phyloP scores from a whole-genome alignment of 1,140 invertebrate genomes.

The Metaphire vulgaris region DNA sequence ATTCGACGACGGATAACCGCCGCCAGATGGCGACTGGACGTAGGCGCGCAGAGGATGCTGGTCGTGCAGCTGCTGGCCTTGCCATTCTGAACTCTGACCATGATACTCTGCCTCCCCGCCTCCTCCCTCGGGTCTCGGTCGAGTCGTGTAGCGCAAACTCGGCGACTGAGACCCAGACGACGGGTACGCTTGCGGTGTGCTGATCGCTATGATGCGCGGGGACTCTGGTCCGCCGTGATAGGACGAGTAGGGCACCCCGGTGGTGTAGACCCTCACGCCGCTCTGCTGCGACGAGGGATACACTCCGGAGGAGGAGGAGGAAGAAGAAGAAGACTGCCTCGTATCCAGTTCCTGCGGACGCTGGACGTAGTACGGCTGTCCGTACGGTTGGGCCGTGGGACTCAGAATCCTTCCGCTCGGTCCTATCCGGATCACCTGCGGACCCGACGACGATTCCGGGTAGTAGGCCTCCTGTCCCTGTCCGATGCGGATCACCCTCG shows the following conservation, averaged over 20 bases:
- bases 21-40: background rate
- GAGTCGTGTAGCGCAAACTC: background rate
- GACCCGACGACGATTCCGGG: background rate
- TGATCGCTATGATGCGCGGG: background rate
- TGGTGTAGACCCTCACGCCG: background rate
- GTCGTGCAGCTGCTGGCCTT: background rate
- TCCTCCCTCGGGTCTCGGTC: background rate
- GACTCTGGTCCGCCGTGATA: background rate
- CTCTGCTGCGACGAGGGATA: background rate
- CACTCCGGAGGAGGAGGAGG: background rate
- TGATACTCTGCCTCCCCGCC: background rate
- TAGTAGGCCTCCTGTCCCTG: background rate
- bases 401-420: background rate
- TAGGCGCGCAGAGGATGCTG: background rate
- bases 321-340: background rate
- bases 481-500: conserved; percentile 1
- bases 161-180: background rate
- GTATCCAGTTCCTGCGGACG: background rate
- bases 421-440: conserved; percentile 9
- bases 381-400: background rate
- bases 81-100: background rate
- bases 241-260: background rate
- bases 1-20: background rate
- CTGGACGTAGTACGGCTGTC: background rate
- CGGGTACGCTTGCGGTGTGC: background rate